Evolutionary conservation across 1,140 invertebrate species (phyloP), one percentile per base, ranked within the genome.

Genomic region (Lucilia sericata): DNA sequence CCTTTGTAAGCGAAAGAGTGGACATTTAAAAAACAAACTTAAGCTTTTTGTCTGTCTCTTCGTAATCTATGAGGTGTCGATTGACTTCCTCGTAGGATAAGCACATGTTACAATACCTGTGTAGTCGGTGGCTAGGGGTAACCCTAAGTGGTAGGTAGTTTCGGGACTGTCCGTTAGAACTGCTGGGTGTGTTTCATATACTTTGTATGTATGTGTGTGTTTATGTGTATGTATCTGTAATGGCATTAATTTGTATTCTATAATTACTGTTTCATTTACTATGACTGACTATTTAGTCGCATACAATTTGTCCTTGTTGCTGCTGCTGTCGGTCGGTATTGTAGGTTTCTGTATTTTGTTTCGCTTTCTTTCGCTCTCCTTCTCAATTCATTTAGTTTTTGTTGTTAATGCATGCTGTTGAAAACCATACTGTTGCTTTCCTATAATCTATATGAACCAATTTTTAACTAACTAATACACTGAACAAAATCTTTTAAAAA

Each of bases 161-260:
- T n/a, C n/a, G n/a, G n/a, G n/a, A n/a, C n/a, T n/a, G n/a, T n/a
- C n/a, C n/a, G n/a, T n/a, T n/a, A n/a, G n/a, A n/a, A n/a, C n/a
- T n/a, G n/a, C n/a, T n/a, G n/a, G n/a, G 25, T 30, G 25, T 30
- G 1, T 30, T 30, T 30, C 25, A 30, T 30, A 30, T 30, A 30
- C 5, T 25, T 70, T 21, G 19, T 12, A 70, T 70, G 65, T 19
- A 4, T 70, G 19, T 65, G 60, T 70, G 19, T 70, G 19, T 70
- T 1, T 21, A 1, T 21, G 65, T 21, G 65, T 55, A 55, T 7
- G 51, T 55, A 42, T 70, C 0, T 21, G 8, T 9, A 70, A 70
- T 70, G 65, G 9, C 65, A 70, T 70, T 70, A 70, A 70, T 70
- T 70, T 70, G 65, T 70, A 70, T 70, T 70, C 65, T 70, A 21